These are phyloP conservation scores for Caenorhabditis remanei DNA, from an alignment of 1,140 invertebrate species.

Conservation along the genomic window DNA sequence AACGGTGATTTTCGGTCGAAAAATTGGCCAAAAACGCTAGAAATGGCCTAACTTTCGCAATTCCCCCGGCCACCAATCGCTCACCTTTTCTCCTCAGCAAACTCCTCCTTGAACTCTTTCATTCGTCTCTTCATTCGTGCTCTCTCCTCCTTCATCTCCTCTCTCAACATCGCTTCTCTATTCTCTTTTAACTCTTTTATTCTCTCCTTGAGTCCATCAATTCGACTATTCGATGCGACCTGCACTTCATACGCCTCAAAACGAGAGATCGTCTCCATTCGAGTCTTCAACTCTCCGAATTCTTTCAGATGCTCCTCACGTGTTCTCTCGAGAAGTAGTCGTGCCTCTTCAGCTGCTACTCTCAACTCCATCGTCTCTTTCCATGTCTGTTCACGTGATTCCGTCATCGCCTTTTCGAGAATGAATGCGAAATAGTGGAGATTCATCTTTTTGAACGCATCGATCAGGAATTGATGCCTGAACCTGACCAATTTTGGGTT, in stretches of 20 bases:
- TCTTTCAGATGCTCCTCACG: background rate
- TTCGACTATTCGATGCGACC: background rate
- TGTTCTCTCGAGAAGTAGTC: background rate
- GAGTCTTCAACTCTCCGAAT: background rate
- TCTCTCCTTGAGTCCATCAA: background rate
- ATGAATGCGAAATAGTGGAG: background rate
- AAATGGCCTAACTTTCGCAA: too few relatives aligned
- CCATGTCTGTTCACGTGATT: background rate
- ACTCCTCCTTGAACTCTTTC: background rate
- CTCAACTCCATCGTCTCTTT: background rate
- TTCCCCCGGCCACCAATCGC: background rate
- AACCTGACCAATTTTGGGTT: background rate
- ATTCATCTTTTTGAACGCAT: slow-evolving; percentile 1
- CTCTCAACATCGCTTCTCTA: background rate
- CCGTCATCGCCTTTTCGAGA: background rate
- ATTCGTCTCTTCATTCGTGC: background rate
- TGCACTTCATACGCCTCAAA: slow-evolving; percentile 5
- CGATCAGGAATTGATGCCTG: slow-evolving; percentile 17
- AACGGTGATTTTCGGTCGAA: too few relatives aligned
- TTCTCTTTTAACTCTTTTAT: background rate
- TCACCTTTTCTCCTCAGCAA: background rate
- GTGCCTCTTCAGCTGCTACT: background rate
- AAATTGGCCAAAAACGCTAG: too few relatives aligned
- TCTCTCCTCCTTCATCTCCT: slow-evolving; percentile 18
- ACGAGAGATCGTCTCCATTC: slow-evolving; percentile 24